A percentile compares a stretch with the other conserved stretches of the same genome.
phyloP scores from a whole-genome alignment of 2,797 vertebrate species.

The Huso huso region DNA sequence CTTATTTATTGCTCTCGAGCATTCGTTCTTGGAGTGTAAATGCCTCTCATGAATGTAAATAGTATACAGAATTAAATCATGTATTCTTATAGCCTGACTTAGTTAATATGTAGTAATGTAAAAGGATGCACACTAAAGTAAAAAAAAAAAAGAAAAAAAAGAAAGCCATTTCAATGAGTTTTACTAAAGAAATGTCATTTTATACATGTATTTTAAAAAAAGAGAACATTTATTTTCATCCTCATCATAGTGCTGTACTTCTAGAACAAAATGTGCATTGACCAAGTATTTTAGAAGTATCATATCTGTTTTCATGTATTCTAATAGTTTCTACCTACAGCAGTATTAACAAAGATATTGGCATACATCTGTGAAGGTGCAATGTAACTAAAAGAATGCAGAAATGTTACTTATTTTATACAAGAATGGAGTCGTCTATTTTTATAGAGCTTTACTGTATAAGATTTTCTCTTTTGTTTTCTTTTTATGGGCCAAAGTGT shows the following conservation, averaged over 20 bases:
- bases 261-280: slow-evolving; percentile 9
- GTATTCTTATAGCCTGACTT: slow-evolving; percentile 5
- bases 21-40: slow-evolving; percentile 7
- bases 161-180: background rate
- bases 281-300: slow-evolving; percentile 9
- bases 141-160: too few relatives aligned
- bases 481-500: slow-evolving; percentile 2
- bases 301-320: slow-evolving; percentile 22
- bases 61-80: background rate
- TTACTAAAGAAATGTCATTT: background rate
- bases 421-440: slow-evolving; percentile 60
- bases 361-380: slow-evolving; percentile 60
- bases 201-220: slow-evolving; percentile 9
- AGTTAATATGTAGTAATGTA: background rate
- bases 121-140: background rate
- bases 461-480: background rate
- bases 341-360: slow-evolving; percentile 65
- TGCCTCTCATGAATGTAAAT: slow-evolving; percentile 2
- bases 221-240: slow-evolving; percentile 7
- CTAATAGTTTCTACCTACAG: slow-evolving; percentile 54
- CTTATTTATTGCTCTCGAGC: slow-evolving; percentile 7
- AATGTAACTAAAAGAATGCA: slow-evolving; percentile 58
- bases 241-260: slow-evolving; percentile 8
- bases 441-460: slow-evolving; percentile 44
- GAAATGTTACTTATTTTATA: slow-evolving; percentile 62